Evolutionary conservation across 2,113 vertebrate species (phyloP).

Genomic region (Myrmophylax atrothorax): DNA sequence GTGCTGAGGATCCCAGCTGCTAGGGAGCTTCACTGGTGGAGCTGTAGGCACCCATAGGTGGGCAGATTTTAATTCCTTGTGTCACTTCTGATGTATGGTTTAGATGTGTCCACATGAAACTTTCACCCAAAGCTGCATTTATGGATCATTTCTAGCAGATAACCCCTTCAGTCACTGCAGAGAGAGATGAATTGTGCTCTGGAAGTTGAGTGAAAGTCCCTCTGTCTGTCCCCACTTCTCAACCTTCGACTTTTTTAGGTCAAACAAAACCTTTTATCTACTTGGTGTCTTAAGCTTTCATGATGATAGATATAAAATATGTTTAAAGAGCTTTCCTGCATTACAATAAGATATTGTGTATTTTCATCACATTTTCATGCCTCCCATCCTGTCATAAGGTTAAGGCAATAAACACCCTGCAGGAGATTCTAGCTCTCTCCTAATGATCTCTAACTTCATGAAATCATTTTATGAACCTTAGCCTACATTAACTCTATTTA

Average conservation of each 20-base stretch:
- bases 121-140: background rate
- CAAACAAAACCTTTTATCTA: background rate
- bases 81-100: background rate
- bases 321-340: background rate
- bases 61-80: background rate
- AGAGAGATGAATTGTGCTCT: background rate
- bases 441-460: conserved; percentile 3
- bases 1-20: background rate
- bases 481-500: conserved; percentile 25
- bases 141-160: background rate
- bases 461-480: background rate
- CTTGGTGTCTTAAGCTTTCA: background rate
- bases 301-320: background rate
- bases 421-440: background rate
- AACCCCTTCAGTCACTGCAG: background rate
- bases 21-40: background rate
- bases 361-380: background rate
- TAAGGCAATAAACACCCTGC: background rate
- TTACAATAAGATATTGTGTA: background rate
- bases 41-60: background rate
- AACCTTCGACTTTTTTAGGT: background rate
- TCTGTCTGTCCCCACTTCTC: background rate
- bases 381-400: background rate
- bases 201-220: background rate
- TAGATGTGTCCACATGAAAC: background rate